Evolutionary conservation across 1,140 invertebrate genomes (phyloP), one percentile per base, ranked within the genome.

Genomic region (Spodoptera litura): DNA sequence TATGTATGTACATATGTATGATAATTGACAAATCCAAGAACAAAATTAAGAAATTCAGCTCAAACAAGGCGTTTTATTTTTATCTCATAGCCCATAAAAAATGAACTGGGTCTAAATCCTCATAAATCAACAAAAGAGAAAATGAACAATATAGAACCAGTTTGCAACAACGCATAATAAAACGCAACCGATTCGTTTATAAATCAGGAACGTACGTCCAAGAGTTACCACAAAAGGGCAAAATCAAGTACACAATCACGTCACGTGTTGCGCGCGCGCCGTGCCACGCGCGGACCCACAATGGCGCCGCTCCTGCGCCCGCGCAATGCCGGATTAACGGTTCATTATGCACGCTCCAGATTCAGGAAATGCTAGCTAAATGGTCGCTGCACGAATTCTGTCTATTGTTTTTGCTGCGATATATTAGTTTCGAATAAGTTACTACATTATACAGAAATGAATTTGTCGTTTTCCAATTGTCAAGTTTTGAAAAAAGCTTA

Each of bases 281-380:
- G 66, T 78, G 88, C 89, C 89, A 91, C 92, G 92, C 89, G 89
- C 90, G 78, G 81, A 90, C 87, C 88, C 90, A 89, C 62, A 77
- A 77, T 77, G 62, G 74, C 61, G 74, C 74, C 61, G 74, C 11
- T 73, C 71, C 71, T 59, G 49, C 59, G 53, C 59, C 59, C 27
- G 59, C 72, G 86, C 61, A 15, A n/a, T 38, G 38, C 86, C 81
- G 89, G 90, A 93, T 94, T 93, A 93, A 93, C 91, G 91, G 91
- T 89, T 88, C 88, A 93, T 93, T 93, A 92, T 93, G 87, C 91
- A 90, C 91, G 92, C 90, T 92, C 91, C 88, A 92, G 88, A 94
- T 94, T 87, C 91, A 91, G 88, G 88, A 91, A 93, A 92, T 79
- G 75, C 80, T 77, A 79, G 81, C 71, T 83, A 81, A 81, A 86